Base-by-base conservation (phyloP, 2,113 vertebrate species). In the Lipotes vexillifer region DNA sequence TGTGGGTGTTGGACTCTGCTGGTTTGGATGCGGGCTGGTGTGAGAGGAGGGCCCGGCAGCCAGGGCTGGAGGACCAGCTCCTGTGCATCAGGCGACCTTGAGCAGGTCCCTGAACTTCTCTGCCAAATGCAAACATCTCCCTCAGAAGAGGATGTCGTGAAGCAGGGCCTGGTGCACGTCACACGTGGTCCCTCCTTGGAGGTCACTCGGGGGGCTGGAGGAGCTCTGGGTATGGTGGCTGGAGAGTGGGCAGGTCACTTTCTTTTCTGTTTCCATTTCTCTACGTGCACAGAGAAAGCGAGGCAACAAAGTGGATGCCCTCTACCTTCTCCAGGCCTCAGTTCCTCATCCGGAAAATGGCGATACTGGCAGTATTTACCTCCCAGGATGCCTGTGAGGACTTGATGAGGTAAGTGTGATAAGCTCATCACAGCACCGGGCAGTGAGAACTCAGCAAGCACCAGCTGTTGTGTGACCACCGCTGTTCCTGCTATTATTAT, bases 241-340 rank as follows among this genome's bases (percentile, higher is more conserved):
- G 71, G 59, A 49, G 20, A 33, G 36, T 1, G 2, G 31, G 36
- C 77, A 6, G 77, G 77, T 3, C 10, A 18, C 49, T 69, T 49
- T 49, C 29, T 69, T 33, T 57, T 6, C 69, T 6, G 77, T 72
- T 81, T 55, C 36, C 69, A 23, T 17, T 29, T 59, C n/a, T 87
- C 57, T 23, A 2, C 0, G 2, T 18, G 6, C 20, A 29, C 0
- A 72, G 0, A 77, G 68, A 63, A 57, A 83, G 17, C 0, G n/a
- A 87, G 44, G 59, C 25, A 6, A n/a, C 5, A 18, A 2, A 29
- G 46, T 0, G 15, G 49, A 77, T 0, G 5, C 8, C 41, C 57
- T 33, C 49, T 4, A 13, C 25, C 10, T 46, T 38, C 33, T 31
- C 33, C 2, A 55, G 52, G 38, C 71, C 44, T 85, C n/a, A 38